Base-by-base conservation (phyloP, 1,140 invertebrate species). In the Phymastichus coffea region DNA sequence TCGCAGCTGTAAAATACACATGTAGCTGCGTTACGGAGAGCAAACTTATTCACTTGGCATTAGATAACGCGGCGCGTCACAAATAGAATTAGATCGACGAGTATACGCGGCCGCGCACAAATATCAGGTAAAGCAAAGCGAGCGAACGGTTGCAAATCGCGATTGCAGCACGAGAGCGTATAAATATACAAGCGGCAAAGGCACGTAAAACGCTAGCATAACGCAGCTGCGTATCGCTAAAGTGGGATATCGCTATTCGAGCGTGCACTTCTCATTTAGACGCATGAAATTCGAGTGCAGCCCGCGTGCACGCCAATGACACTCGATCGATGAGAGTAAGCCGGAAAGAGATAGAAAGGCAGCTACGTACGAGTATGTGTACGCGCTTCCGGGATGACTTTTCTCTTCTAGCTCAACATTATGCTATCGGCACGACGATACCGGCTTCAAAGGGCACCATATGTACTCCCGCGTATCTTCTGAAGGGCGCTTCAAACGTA, bases 151-250 rank as follows among this genome's bases (percentile, higher is more conserved):
- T 47, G 40, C 15, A 9, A 48, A 57, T 47, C 25, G 44, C 3
- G 14, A 37, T 17, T 25, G 23, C 15, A 28, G 15, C 38, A 33
- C 30, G 22, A 7, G 14, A 46, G 15, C 17, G 17, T 22, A 44
- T n/a, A 43, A 30, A 14, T 14, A 33, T 10, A 55, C 30, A 46
- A 35, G 46, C 26, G 3, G 15, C 19, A 46, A 55, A n/a, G n/a
- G 48, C 43, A 56, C 37, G 53, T 57, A 57, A 57, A 57, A 57
- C 28, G 44, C 14, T 35, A 33, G n/a, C n/a, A n/a, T n/a, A n/a
- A n/a, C n/a, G n/a, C n/a, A n/a, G n/a, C 33, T 26, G 28, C 40
- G 20, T 10, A 10, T 23, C 20, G 28, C n/a, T 17, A 28, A 43
- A 30, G 17, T 26, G 41, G 47, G 26, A 49, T 49, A 49, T 57